Evolutionary conservation across 2,797 vertebrate species (phyloP), one percentile per base, ranked within the genome.

Genomic region (Decapterus maruadsi): DNA sequence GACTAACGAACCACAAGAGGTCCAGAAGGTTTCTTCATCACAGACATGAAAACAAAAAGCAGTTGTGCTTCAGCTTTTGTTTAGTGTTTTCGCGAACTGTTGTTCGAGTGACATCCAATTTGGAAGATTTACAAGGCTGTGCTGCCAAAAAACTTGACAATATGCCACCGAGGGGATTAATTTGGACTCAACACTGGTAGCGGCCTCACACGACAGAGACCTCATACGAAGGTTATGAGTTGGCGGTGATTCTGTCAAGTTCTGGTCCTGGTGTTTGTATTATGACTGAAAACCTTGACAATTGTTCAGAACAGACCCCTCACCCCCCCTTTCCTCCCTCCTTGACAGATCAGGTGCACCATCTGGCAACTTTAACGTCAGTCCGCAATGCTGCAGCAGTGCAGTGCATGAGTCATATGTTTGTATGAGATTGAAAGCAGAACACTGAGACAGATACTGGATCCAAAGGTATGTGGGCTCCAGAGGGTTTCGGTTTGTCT

Each of bases 271-370:
- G 2, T 75, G 68, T 42, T 64, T 67, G 54, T 57, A 51, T 50
- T 80, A 74, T 70, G 54, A 72, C 80, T 31, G 31, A 75, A 81
- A 83, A 78, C 73, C 67, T 75, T 56, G 66, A 78, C 54, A 7
- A 73, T 73, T 56, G 71, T 66, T 73, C 42, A 55, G 51, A 72
- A 56, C 68, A 57, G 64, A 36, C 64, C 42, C 42, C 38, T n/a
- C 19, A 14, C 61, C 12, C 51, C 34, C 34, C 34, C 6, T 36
- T 36, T 36, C 34, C 7, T 36, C 34, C 34, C 34, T 61, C 70
- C 22, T 12, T 55, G 58, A 68, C n/a, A 43, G 50, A 88, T 87
- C 93, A 94, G 91, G 92, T 93, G 91, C 90, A 84, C 77, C 82
- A 87, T 92, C 83, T 87, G 89, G 81, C 68, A 74, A 84, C 80